phyloP scores from a whole-genome alignment of 2,797 vertebrate species.

The Brachymystax lenok region DNA sequence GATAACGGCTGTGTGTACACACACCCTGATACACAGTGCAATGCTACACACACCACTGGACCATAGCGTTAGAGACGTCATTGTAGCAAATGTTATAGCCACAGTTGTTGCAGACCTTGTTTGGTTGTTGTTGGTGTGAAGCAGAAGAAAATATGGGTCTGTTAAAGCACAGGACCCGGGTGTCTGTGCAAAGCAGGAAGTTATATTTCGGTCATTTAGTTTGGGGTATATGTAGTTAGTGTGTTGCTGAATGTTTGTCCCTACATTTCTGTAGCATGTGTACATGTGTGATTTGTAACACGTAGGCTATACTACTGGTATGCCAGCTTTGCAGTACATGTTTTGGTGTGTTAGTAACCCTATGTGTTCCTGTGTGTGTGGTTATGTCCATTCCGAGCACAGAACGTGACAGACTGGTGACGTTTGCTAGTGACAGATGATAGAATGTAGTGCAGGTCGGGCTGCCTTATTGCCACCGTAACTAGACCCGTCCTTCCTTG shows the following conservation, averaged over 20 bases:
- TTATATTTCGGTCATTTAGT: no score
- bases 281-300: no score
- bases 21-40: no score
- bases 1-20: neutral
- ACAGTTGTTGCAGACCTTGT: slow-evolving; percentile 6
- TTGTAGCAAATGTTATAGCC: neutral
- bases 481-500: neutral
- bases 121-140: slow-evolving; percentile 10
- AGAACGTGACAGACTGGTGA: neutral
- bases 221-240: no score
- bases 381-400: neutral
- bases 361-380: no score
- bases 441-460: neutral
- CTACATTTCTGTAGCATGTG: neutral
- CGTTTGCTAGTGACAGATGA: neutral
- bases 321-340: neutral
- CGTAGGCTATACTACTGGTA: neutral
- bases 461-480: neutral
- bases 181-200: slow-evolving; percentile 62
- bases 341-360: neutral
- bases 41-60: neutral
- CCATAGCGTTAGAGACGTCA: neutral
- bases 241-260: no score
- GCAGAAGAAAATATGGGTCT: slow-evolving; percentile 41
- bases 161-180: slow-evolving; percentile 25